Percentiles rank a stretch among this genome's conserved stretches.
These are phyloP conservation scores for Girardia tigrina DNA, from an alignment of 2,888 invertebrate species.

Conservation along the genomic window DNA sequence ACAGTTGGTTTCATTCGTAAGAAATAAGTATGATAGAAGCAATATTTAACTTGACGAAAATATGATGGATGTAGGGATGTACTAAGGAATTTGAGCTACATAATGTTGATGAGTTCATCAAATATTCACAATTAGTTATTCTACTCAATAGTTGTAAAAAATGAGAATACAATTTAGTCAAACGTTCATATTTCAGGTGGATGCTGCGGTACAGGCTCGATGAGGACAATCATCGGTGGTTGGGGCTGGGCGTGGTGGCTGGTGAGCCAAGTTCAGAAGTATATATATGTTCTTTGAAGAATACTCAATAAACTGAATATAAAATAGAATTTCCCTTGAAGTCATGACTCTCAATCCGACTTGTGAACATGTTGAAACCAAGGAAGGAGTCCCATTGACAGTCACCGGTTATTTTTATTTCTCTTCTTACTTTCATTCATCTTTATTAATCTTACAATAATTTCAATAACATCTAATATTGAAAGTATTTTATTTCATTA, in stretches of 20 bases:
- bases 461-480: too few relatives aligned
- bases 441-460: too few relatives aligned
- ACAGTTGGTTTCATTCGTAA: too few relatives aligned
- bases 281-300: not conserved
- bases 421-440: too few relatives aligned
- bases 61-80: too few relatives aligned
- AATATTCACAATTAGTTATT: too few relatives aligned
- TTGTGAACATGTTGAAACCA: constrained; percentile 88
- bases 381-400: constrained; percentile 63
- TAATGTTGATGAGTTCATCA: too few relatives aligned
- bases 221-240: constrained; percentile 80
- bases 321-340: constrained; percentile 49
- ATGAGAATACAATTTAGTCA: not conserved
- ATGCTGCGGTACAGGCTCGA: constrained; percentile 55
- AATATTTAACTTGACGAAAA: too few relatives aligned
- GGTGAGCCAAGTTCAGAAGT: constrained; percentile 31
- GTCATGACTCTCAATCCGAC: constrained; percentile 92
- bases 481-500: too few relatives aligned
- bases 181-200: constrained; percentile 30
- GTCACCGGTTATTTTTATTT: constrained; percentile 94
- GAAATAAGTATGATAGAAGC: too few relatives aligned
- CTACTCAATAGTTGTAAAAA: too few relatives aligned
- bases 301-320: constrained; percentile 49
- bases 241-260: constrained; percentile 89
- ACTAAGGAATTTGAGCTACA: too few relatives aligned